phyloP scores from a whole-genome alignment of 2,797 vertebrate species.

The Aythya fuligula region DNA sequence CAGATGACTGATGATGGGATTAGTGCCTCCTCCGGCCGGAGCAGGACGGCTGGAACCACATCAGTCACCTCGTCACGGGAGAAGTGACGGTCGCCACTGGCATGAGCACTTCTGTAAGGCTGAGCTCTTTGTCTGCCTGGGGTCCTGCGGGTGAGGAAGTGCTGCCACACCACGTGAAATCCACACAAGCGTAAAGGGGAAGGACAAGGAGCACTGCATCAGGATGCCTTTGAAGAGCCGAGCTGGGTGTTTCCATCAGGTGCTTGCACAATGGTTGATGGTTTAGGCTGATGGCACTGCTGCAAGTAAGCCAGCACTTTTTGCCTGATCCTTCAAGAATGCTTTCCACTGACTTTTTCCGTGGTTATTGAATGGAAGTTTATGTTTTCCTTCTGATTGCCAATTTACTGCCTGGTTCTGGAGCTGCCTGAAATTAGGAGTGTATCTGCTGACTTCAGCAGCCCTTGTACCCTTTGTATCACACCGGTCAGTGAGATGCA shows the following conservation, averaged over 20 bases:
- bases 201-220: neutral
- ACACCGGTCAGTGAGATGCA: neutral
- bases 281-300: neutral
- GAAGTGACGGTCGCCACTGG: neutral
- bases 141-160: slow-evolving; percentile 25
- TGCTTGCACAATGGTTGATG: neutral
- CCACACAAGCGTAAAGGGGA: slow-evolving; percentile 17
- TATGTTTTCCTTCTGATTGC: neutral
- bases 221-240: neutral
- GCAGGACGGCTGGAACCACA: neutral
- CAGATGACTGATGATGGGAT: slow-evolving; percentile 2
- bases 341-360: neutral
- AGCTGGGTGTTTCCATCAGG: neutral
- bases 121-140: neutral
- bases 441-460: neutral
- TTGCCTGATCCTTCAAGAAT: neutral
- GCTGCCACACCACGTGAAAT: neutral
- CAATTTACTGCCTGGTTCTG: neutral
- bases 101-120: neutral
- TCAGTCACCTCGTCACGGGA: neutral
- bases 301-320: neutral
- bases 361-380: accelerated
- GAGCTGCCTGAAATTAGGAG: neutral
- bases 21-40: neutral
- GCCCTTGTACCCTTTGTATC: neutral